Conservation (phyloP, 1,140 invertebrate species). For the Chionoecetes opilio region DNA sequence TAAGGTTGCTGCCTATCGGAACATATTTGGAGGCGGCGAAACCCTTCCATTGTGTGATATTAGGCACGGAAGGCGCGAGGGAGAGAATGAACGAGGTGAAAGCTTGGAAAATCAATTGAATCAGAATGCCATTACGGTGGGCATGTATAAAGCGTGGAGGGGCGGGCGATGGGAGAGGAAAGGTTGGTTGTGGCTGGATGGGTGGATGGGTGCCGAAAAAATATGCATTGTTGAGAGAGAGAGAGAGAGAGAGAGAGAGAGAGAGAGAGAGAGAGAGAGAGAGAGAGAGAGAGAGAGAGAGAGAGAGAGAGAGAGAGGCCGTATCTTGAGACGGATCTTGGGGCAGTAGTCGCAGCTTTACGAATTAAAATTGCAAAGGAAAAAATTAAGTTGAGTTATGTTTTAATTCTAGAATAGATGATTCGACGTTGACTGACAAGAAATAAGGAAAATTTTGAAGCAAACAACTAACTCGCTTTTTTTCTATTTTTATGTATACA, state of each 20-base stretch:
- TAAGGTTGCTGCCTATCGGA: slow-evolving; percentile 6
- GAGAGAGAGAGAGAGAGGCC: background rate
- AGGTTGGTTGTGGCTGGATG: background rate
- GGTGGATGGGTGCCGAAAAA: background rate
- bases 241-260: slow-evolving; percentile 27
- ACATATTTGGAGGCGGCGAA: slow-evolving; percentile 17
- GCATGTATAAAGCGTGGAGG: slow-evolving; percentile 1
- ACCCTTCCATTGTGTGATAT: background rate
- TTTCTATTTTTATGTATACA: no score
- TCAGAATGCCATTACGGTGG: background rate
- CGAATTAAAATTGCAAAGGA: no score
- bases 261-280: slow-evolving; percentile 27
- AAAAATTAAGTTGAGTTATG: no score
- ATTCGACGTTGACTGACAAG: no score
- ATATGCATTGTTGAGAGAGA: background rate
- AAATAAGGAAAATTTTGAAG: no score
- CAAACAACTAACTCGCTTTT: no score
- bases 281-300: slow-evolving; percentile 5
- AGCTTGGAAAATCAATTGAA: slow-evolving; percentile 30
- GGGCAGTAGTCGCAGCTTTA: no score
- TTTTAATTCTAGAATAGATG: no score
- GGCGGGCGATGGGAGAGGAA: background rate
- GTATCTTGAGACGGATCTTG: no score
- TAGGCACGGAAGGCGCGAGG: slow-evolving; percentile 22
- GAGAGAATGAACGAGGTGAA: slow-evolving; percentile 16